Conservation (phyloP, 2,113 vertebrate species). For the Aphelocoma coerulescens region DNA sequence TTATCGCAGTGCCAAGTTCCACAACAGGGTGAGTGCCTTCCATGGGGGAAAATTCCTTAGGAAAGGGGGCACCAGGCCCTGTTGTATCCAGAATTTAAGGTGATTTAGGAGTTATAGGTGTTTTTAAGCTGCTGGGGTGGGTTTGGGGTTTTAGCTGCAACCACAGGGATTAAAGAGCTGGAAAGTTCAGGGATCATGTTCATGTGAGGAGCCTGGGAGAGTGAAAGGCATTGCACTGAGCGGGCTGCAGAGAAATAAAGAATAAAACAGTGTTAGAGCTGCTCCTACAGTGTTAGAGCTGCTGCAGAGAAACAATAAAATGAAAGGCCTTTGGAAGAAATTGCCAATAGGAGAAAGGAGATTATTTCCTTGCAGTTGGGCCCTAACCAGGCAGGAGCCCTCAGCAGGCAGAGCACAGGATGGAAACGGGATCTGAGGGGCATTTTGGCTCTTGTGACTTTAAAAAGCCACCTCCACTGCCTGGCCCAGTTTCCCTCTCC, state of each 20-base stretch:
- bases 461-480: background rate
- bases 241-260: background rate
- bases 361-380: background rate
- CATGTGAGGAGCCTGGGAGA: background rate
- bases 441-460: background rate
- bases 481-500: background rate
- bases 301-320: background rate
- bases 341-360: background rate
- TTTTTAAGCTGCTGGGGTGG: background rate
- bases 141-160: background rate
- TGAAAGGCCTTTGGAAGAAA: background rate
- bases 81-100: background rate
- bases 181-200: background rate
- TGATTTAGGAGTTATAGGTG: background rate
- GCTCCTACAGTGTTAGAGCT: background rate
- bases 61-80: background rate
- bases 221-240: background rate
- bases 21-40: constrained; percentile 87
- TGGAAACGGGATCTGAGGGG: background rate
- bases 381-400: background rate
- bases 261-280: background rate
- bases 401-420: background rate
- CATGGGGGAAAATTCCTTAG: rapidly evolving
- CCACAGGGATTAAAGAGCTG: background rate
- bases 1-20: constrained; percentile 96